Base-by-base conservation (phyloP, 2,113 vertebrate genomes). In the Lamprotornis superbus region DNA sequence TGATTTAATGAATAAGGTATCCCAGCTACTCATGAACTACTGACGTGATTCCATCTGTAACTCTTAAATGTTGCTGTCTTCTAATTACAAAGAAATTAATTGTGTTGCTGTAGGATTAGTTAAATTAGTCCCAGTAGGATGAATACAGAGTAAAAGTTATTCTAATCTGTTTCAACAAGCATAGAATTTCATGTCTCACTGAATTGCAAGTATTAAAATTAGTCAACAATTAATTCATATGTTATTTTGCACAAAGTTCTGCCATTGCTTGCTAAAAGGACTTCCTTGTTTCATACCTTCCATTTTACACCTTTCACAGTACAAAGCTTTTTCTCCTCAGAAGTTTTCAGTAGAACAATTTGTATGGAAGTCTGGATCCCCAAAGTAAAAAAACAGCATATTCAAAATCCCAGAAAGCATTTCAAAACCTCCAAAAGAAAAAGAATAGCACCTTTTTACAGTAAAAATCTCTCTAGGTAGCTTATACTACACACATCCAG, bases 81-180 rank as follows among this genome's bases (percentile, higher is more conserved):
- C 40, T 84, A 89, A 67, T 75, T 81, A 90, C 33, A 78, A 80
- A 70, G 42, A 76, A 25, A 88, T 74, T 83, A 20, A 83, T 68
- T 84, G 73, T 15, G 15, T 37, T 75, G 49, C 35, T 78, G 47
- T 24, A 87, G 44, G 25, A 73, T 91, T 89, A 84, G 56, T 68
- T 84, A 82, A 94, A 89, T 93, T 90, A 88, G 94, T 86, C 73
- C 64, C 56, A 83, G 24, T 6, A 89, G 76, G 23, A 91, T 28
- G 17, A 81, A 78, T 35, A 56, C 2, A 61, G 28, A 83, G 15
- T 35, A 91, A 74, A 93, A 79, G 39, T 42, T 81, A 75, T 35
- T 81, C 39, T n/a, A 84, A 24, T 49, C 81, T 87, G 18, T 68
- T 86, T 67, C 68, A 94, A 84, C 28, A 89, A 73, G 31, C 28